A percentile compares a stretch with the other conserved stretches of the same genome.
Conservation (phyloP, 2,113 vertebrate species). For the Dipodomys spectabilis region DNA sequence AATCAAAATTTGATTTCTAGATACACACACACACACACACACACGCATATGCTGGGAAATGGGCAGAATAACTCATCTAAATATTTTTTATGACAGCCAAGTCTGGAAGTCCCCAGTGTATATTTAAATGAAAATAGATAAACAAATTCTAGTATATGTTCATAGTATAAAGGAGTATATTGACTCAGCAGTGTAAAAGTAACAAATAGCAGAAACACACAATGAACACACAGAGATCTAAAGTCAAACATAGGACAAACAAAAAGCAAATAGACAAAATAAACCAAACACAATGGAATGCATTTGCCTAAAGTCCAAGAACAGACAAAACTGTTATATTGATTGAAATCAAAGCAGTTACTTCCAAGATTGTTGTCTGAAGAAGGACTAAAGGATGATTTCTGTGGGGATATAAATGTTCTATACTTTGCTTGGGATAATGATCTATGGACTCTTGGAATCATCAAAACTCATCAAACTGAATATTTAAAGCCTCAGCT, state of each 20-base stretch:
- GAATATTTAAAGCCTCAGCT: background rate
- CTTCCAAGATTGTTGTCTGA: background rate
- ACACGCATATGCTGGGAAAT: background rate
- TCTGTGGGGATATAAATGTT: background rate
- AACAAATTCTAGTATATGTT: background rate
- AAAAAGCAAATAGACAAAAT: background rate
- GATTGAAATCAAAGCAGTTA: slow-evolving; percentile 12
- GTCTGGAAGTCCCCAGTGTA: background rate
- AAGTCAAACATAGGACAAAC: slow-evolving; percentile 7
- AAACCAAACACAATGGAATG: background rate
- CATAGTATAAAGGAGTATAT: background rate
- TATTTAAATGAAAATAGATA: background rate
- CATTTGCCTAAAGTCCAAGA: background rate
- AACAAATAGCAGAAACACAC: background rate
- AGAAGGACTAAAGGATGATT: background rate
- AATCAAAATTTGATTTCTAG: background rate
- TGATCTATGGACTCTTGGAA: background rate
- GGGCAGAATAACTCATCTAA: background rate
- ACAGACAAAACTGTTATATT: slow-evolving; percentile 12
- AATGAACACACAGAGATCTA: background rate
- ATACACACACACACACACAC: background rate
- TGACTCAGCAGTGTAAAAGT: background rate
- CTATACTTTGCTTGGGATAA: background rate
- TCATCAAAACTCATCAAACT: background rate
- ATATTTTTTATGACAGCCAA: background rate